Conservation (phyloP, 2,888 invertebrate genomes). For the Drosophila hamatofila region DNA sequence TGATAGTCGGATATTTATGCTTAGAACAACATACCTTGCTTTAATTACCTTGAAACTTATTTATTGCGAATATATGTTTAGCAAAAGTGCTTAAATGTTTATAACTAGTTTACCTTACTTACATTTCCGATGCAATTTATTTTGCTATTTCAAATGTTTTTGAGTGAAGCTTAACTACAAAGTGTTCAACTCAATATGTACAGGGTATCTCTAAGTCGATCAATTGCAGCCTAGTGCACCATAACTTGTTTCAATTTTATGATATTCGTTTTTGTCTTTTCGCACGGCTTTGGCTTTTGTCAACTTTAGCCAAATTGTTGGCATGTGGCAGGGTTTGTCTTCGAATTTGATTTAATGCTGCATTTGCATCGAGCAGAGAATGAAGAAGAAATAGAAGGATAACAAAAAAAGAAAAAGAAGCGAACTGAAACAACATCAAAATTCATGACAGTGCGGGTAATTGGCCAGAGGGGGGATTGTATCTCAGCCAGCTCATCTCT, state of each 20-base stretch:
- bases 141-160: too few relatives aligned
- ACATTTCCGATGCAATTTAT: neutral
- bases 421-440: slow-evolving; percentile 17
- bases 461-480: slow-evolving; percentile 52
- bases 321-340: slow-evolving; percentile 57
- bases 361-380: slow-evolving; percentile 65
- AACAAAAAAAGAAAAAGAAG: neutral
- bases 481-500: slow-evolving; percentile 64
- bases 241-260: slow-evolving; percentile 38
- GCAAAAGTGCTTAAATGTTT: neutral
- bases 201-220: slow-evolving; percentile 1
- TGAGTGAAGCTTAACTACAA: too few relatives aligned
- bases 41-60: neutral
- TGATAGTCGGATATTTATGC: neutral
- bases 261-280: slow-evolving; percentile 23
- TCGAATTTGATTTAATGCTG: slow-evolving; percentile 77
- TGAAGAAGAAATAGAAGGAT: neutral
- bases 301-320: slow-evolving; percentile 72
- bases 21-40: neutral
- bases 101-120: neutral
- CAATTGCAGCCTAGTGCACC: neutral
- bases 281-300: slow-evolving; percentile 65
- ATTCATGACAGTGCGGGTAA: slow-evolving; percentile 43
- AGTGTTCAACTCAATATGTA: neutral
- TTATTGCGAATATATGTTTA: neutral